Conservation (phyloP, 2,113 vertebrate genomes). For the Myiozetetes cayanensis region DNA sequence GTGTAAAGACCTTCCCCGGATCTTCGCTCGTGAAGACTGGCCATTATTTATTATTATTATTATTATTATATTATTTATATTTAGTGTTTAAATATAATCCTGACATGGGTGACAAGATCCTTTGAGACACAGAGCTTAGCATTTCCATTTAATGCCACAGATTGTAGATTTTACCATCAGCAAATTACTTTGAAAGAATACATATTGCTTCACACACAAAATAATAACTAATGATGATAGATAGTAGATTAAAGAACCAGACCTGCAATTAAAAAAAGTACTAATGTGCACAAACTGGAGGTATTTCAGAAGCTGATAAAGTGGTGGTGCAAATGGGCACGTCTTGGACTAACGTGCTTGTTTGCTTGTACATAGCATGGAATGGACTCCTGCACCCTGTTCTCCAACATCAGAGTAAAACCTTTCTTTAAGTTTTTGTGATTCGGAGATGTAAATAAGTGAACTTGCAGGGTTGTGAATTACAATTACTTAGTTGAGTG, state of each 20-base stretch:
- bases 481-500: background rate
- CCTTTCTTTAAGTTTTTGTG: background rate
- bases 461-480: background rate
- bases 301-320: background rate
- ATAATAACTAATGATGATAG: background rate
- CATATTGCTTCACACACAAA: background rate
- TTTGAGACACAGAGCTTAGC: background rate
- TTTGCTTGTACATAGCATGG: background rate
- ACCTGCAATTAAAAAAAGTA: background rate
- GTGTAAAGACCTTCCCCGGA: too few relatives aligned
- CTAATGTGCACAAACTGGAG: background rate
- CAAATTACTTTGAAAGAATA: background rate
- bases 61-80: too few relatives aligned
- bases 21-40: too few relatives aligned
- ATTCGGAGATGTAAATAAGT: background rate
- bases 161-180: background rate
- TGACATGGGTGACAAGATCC: background rate
- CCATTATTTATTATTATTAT: too few relatives aligned
- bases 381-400: background rate
- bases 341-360: background rate
- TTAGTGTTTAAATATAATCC: background rate
- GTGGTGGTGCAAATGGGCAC: background rate
- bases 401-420: background rate
- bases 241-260: background rate
- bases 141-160: background rate